These are phyloP conservation scores for Colius striatus DNA, from an alignment of 2,113 vertebrate genomes.

Conservation along the genomic window DNA sequence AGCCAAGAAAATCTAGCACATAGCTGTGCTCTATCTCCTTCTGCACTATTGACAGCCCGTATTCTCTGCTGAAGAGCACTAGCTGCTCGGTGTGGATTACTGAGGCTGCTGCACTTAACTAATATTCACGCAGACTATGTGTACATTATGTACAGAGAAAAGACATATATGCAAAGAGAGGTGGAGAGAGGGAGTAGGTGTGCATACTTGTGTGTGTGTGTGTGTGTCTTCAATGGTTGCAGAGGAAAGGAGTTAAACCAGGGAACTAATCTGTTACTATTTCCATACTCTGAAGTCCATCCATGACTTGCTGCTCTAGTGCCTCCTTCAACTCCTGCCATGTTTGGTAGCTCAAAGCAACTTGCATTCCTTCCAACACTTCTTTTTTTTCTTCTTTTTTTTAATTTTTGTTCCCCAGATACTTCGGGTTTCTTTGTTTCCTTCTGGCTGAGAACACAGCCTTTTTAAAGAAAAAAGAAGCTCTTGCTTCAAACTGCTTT, in stretches of 20 bases:
- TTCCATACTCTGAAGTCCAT: neutral
- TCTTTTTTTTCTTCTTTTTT: neutral
- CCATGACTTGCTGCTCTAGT: neutral
- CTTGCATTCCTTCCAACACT: constrained; percentile 43
- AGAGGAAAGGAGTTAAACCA: neutral
- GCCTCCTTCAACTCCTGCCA: constrained; percentile 50
- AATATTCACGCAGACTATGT: neutral
- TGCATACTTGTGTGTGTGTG: neutral
- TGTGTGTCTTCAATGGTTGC: neutral
- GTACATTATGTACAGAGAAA: neutral
- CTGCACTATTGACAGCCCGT: neutral
- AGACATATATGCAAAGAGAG: neutral
- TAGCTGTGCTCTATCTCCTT: neutral
- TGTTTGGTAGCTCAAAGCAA: constrained; percentile 64
- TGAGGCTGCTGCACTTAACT: neutral
- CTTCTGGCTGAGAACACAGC: constrained; percentile 46
- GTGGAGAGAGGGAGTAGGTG: neutral
- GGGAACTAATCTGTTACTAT: neutral
- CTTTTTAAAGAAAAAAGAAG: constrained; percentile 33
- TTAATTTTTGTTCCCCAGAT: neutral
- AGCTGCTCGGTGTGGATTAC: neutral
- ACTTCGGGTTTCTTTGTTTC: constrained; percentile 59
- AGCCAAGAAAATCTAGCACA: neutral
- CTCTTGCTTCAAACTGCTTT: constrained; percentile 46
- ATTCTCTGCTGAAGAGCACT: neutral